phyloP scores from a whole-genome alignment of 2,113 vertebrate species.

The Triplophysa rosa region DNA sequence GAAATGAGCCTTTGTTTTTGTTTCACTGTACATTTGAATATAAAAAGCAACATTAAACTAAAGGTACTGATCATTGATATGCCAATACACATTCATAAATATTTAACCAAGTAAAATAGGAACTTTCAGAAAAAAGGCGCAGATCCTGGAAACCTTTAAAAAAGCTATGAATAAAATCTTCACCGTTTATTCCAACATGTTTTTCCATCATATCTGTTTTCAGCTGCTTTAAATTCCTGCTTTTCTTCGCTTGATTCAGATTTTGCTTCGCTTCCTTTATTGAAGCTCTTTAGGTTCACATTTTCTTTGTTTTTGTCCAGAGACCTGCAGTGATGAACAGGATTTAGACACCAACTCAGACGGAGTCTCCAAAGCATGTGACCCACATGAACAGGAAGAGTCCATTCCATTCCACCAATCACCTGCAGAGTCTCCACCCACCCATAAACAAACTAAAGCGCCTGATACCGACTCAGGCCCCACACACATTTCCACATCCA shows the following conservation, averaged over 20 bases:
- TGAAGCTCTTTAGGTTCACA: neutral
- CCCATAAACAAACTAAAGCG: conserved; percentile 25
- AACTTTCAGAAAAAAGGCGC: too few relatives aligned
- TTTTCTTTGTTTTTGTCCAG: conserved; percentile 7
- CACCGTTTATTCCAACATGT: too few relatives aligned
- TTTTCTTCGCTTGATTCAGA: neutral
- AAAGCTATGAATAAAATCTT: too few relatives aligned
- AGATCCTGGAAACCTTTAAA: too few relatives aligned
- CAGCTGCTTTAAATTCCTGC: neutral
- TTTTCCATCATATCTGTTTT: conserved; percentile 3
- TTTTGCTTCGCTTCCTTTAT: neutral
- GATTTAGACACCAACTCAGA: conserved; percentile 13
- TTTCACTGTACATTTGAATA: too few relatives aligned
- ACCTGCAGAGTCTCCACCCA: conserved; percentile 52
- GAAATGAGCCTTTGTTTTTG: too few relatives aligned
- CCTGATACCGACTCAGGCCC: conserved; percentile 55
- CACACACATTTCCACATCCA: conserved; percentile 70
- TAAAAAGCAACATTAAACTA: too few relatives aligned
- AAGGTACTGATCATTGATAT: too few relatives aligned
- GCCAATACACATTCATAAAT: neutral
- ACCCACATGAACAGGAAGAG: conserved; percentile 6
- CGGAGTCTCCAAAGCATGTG: neutral
- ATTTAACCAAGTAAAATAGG: too few relatives aligned
- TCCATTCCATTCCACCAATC: conserved; percentile 15
- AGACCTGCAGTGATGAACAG: neutral